Conservation (phyloP, 2,797 vertebrate species). For the Catharus ustulatus region DNA sequence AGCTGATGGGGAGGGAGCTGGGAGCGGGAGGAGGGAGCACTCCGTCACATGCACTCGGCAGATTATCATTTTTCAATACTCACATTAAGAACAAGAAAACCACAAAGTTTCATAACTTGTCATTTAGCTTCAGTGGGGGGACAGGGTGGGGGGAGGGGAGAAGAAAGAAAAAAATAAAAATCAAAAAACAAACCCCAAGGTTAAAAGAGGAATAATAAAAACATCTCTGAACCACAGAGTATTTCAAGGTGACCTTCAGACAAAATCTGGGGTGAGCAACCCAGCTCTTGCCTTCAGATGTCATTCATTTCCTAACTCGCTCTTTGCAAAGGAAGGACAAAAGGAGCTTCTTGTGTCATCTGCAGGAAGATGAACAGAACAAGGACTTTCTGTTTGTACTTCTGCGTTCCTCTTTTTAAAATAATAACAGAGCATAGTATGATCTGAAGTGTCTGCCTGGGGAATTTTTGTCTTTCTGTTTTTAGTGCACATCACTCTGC, state of each 20-base stretch:
- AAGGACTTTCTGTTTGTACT: slow-evolving; percentile 29
- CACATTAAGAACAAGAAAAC: slow-evolving; percentile 36
- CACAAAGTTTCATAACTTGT: slow-evolving; percentile 31
- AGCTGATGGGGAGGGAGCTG: slow-evolving; percentile 27
- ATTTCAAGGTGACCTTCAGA: slow-evolving; percentile 46
- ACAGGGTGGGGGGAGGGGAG: accelerated
- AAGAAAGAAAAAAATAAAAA: neutral
- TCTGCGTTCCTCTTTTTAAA: slow-evolving; percentile 12
- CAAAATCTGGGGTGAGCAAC: neutral
- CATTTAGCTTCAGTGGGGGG: neutral
- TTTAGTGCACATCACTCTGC: neutral
- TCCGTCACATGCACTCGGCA: neutral
- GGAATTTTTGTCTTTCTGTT: neutral
- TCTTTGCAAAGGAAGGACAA: neutral
- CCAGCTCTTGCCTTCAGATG: neutral
- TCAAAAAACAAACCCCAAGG: neutral
- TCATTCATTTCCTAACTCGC: neutral
- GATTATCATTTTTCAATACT: slow-evolving; percentile 11
- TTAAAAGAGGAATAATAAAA: neutral
- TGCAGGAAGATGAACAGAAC: neutral
- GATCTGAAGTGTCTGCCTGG: slow-evolving; percentile 19
- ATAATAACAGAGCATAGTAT: neutral
- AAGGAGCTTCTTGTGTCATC: neutral
- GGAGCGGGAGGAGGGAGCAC: neutral
- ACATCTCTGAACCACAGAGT: neutral